Evolutionary conservation across 2,797 vertebrate genomes (phyloP).

Genomic region (Thripadectes ignobilis): DNA sequence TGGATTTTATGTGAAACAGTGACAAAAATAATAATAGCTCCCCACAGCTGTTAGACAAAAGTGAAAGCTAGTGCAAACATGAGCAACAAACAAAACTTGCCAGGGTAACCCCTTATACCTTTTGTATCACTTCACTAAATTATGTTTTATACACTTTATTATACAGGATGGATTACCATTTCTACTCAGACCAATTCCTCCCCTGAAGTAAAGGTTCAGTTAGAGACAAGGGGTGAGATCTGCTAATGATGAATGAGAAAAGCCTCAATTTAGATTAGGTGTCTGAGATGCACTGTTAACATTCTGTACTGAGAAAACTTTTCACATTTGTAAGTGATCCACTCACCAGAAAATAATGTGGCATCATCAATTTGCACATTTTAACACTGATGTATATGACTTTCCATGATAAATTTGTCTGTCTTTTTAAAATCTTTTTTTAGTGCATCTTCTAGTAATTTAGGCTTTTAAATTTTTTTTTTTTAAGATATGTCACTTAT

Average conservation of each 20-base stretch:
- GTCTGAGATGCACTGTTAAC: neutral
- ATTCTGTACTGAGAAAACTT: neutral
- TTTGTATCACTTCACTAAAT: neutral
- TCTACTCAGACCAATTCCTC: neutral
- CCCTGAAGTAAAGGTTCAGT: neutral
- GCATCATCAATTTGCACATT: neutral
- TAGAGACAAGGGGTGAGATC: neutral
- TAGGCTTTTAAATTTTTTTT: accelerated
- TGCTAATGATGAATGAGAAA: neutral
- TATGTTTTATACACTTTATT: neutral
- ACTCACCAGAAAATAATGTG: neutral
- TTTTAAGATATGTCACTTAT: neutral
- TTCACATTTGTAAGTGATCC: neutral
- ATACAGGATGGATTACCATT: neutral
- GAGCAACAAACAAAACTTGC: neutral
- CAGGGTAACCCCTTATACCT: neutral
- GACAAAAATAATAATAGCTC: neutral
- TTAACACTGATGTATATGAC: neutral
- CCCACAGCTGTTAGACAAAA: neutral
- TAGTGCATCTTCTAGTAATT: neutral
- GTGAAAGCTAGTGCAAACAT: neutral
- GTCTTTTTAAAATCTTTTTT: neutral
- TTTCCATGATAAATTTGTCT: neutral
- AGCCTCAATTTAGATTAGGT: neutral
- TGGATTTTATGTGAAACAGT: neutral